These are phyloP conservation scores for Dipodomys ordii DNA, from an alignment of 2,113 vertebrate genomes.

Conservation along the genomic window DNA sequence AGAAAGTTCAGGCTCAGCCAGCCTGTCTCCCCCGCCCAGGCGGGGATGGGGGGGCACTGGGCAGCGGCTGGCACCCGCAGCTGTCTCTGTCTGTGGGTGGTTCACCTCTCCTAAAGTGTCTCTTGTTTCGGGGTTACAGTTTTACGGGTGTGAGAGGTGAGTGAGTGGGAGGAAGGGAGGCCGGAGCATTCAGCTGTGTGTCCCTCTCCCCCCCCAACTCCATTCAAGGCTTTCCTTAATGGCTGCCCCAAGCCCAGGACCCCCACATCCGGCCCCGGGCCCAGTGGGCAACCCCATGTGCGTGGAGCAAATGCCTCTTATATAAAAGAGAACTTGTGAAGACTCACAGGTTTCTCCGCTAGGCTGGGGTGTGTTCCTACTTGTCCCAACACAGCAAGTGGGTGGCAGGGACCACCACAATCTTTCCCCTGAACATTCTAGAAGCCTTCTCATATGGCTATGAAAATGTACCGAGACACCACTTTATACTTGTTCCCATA, in stretches of 20 bases:
- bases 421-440: not conserved
- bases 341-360: not conserved
- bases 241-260: not conserved
- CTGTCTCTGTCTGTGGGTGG: constrained; percentile 19
- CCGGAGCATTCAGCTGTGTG: not conserved
- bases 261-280: too few species aligned
- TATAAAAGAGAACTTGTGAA: constrained; percentile 24
- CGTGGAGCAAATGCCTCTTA: not conserved
- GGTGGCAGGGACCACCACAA: not conserved
- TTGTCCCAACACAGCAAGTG: constrained; percentile 16
- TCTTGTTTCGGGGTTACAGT: not conserved
- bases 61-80: not conserved
- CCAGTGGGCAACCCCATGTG: not conserved
- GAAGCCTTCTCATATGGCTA: not conserved
- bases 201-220: not conserved
- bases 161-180: not conserved
- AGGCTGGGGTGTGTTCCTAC: not conserved
- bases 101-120: not conserved
- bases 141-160: constrained; percentile 1
- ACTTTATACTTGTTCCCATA: not conserved
- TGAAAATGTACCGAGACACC: not conserved
- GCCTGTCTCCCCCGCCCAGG: fast-evolving
- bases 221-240: not conserved
- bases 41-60: fast-evolving
- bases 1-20: too few species aligned